phyloP scores from a whole-genome alignment of 2,113 vertebrate genomes.

The Cyanistes caeruleus region DNA sequence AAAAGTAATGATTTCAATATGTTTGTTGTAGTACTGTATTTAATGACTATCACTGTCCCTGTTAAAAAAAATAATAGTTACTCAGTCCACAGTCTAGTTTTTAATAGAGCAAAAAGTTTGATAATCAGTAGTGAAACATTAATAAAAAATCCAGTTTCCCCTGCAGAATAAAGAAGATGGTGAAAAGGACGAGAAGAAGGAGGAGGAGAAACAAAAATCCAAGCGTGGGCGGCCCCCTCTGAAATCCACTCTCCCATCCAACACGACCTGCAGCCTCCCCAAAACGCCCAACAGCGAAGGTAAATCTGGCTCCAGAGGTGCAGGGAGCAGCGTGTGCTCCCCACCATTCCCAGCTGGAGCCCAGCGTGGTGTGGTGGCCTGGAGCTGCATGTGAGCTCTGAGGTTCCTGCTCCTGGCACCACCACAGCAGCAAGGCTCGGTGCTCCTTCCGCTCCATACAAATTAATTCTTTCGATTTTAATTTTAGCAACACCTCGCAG shows the following conservation, averaged over 20 bases:
- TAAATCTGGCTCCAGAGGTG: constrained; percentile 75
- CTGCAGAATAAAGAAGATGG: constrained; percentile 90
- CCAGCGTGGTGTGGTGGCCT: constrained; percentile 12
- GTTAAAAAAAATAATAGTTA: background rate
- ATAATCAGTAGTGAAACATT: background rate
- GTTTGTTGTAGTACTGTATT: background rate
- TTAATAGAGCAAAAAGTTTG: background rate
- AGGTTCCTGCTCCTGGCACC: background rate
- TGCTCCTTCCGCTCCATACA: background rate
- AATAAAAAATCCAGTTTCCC: background rate
- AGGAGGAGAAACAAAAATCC: constrained; percentile 84
- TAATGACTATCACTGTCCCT: background rate
- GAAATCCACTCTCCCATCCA: constrained; percentile 83
- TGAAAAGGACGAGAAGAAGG: constrained; percentile 85
- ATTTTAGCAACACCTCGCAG: constrained; percentile 76
- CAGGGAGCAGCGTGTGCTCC: constrained; percentile 61
- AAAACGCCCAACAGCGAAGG: constrained; percentile 84
- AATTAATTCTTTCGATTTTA: constrained; percentile 34
- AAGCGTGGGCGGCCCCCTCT: constrained; percentile 91
- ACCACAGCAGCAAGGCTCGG: background rate
- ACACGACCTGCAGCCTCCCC: constrained; percentile 77
- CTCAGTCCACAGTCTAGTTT: background rate
- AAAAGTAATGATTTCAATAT: constrained; percentile 80
- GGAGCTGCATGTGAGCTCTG: background rate
- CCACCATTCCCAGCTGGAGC: constrained; percentile 78